Evolutionary conservation across 30 jellyfish, hydroid and myxozoan genomes (phyloP), one percentile per base, ranked within the genome.

Genomic region (Cassiopea andromeda): DNA sequence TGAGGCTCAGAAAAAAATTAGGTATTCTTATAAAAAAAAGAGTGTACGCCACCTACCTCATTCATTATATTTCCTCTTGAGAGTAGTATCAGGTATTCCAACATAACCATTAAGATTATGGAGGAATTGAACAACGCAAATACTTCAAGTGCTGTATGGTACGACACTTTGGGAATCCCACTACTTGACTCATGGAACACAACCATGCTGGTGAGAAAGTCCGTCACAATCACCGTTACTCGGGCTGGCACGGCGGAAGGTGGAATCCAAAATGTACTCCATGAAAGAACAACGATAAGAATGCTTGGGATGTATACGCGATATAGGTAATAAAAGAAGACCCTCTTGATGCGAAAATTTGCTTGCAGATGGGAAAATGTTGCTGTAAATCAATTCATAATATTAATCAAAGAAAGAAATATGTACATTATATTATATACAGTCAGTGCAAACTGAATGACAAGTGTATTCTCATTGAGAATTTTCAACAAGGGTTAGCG

Each of bases 201-300:
- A 69, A 89, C 69, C 78, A 89, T 73, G 77, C 87, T 89, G 44
- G 96, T 61, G 43, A 89, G 85, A 70, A 89, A 89, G 70, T 74
- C 81, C 10, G 96, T 89, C 38, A 89, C 96, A n/a, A 89, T 74
- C 10, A 89, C 50, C 4, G 96, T 89, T 64, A 89, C 92, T 44
- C 96, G 81, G 49, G 96, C 96, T 7, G 96, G 96, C 54, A 89
- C 82, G 4, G 91, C 90, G 13, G 47, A 15, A 2, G 60, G 85
- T n/a, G 96, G 96, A 48, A 89, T 81, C 92, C 92, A 89, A 64
- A 89, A 81, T 17, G 84, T 59, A 66, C 89, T 38, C 87, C 87
- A 89, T 48, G 96, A 69, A 15, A 89, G 78, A 8, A 48, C 43
- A 68, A 89, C 96, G 45, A 89, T 46, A 16, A 81, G 69, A 1